Conservation (phyloP, 2,888 invertebrate species). For the Drosophila fungiperda region DNA sequence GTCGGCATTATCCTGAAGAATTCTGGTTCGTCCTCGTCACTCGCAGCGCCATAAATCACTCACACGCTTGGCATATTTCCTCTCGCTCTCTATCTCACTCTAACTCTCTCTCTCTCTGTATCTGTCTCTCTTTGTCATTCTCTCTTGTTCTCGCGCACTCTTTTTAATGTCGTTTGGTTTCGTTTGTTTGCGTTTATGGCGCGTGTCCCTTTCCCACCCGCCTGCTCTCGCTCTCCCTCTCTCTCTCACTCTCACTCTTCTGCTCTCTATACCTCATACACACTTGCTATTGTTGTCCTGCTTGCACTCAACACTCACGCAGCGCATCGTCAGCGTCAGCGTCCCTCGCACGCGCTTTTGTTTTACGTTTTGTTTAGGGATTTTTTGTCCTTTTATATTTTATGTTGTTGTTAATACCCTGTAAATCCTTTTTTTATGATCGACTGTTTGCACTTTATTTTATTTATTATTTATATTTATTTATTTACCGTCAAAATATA, state of each 20-base stretch:
- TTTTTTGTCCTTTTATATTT: slow-evolving; percentile 38
- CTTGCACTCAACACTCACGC: slow-evolving; percentile 53
- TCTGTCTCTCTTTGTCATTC: slow-evolving; percentile 7
- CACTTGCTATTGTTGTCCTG: slow-evolving; percentile 43
- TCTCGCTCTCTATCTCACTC: slow-evolving; percentile 31
- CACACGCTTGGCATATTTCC: slow-evolving; percentile 80
- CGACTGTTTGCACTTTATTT: not conserved
- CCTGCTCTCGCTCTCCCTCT: slow-evolving; percentile 10
- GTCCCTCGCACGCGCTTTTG: slow-evolving; percentile 59
- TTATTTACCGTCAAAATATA: not conserved
- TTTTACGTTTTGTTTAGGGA: slow-evolving; percentile 61
- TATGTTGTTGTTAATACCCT: slow-evolving; percentile 39
- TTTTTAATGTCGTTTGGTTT: slow-evolving; percentile 6
- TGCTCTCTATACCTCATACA: not conserved
- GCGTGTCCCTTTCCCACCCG: slow-evolving; percentile 49
- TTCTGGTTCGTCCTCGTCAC: slow-evolving; percentile 84
- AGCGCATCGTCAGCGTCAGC: slow-evolving; percentile 32
- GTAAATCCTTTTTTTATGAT: not conserved
- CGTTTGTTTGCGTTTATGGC: slow-evolving; percentile 50
- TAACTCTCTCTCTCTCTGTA: slow-evolving; percentile 12
- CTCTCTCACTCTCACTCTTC: not conserved
- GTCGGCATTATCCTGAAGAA: slow-evolving; percentile 84
- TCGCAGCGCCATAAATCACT: slow-evolving; percentile 84
- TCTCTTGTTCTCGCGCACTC: slow-evolving; percentile 17
- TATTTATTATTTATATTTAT: too few relatives aligned